These are phyloP conservation scores for Amblyraja radiata DNA, from an alignment of 2,797 vertebrate genomes.

Conservation along the genomic window DNA sequence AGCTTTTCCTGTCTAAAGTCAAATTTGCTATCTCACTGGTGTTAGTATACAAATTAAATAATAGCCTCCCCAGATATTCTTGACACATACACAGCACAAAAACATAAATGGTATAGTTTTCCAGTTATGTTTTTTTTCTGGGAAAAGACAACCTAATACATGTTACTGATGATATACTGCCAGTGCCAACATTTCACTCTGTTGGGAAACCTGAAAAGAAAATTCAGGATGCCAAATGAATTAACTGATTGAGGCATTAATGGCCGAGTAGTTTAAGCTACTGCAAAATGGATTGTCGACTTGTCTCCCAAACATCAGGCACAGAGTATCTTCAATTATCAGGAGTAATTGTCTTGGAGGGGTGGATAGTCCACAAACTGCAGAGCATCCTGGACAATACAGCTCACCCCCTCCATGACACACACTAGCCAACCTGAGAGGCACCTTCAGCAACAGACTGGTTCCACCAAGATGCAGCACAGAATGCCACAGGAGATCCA, in stretches of 20 bases:
- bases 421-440: too few relatives aligned
- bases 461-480: too few relatives aligned
- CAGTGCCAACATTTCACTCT: neutral
- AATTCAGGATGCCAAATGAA: neutral
- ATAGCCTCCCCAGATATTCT: neutral
- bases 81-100: neutral
- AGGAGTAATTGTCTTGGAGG: neutral
- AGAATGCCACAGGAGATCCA: too few relatives aligned
- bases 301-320: neutral
- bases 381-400: too few relatives aligned
- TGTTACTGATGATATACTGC: neutral
- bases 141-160: neutral
- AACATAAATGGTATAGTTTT: neutral
- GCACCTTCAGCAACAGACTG: too few relatives aligned
- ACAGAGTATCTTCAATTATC: neutral
- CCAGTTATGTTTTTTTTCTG: neutral
- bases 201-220: neutral
- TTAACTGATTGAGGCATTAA: constrained; percentile 28
- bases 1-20: neutral
- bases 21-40: neutral
- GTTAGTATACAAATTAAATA: neutral
- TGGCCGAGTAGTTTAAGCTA: neutral
- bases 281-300: neutral
- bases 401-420: too few relatives aligned
- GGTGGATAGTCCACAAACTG: too few relatives aligned